Evolutionary conservation across 2,888 invertebrate genomes (phyloP), one percentile per base, ranked within the genome.

Genomic region (Meganola albula): DNA sequence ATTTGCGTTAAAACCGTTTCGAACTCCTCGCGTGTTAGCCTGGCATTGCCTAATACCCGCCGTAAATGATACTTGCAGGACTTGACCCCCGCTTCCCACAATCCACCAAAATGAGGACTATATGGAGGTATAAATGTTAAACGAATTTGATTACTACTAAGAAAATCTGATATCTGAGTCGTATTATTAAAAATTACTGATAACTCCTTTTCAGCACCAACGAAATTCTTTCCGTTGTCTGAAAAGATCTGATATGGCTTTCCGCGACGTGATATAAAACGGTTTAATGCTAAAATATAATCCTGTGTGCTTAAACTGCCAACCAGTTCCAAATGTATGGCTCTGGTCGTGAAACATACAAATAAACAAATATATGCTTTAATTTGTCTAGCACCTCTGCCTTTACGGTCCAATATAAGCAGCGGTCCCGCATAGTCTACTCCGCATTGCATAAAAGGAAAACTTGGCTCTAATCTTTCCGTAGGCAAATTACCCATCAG

Each of bases 1-100:
- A 52, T 39, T 26, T 34, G 34, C 22, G 32, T 32, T 12, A 37
- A 37, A 10, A 37, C 31, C 3, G 37, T 37, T 5, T 8, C 18
- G n/a, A 37, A 22, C 10, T 33, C 33, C 14, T 38, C 38, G 8
- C 20, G 34, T 1, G 34, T 36, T 12, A 36, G 3, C 7, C 31
- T 23, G 12, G 24, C 21, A 24, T 36, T 21, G 10, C 31, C 31
- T 3, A 36, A 16, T 3, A 36, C 36, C 1, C 27, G 22, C 24
- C 11, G 22, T 1, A 34, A 11, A 9, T 25, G 22, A 13, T 14
- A 6, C 7, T 29, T 31, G 4, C 8, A 7, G 8, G 20, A 20
- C 8, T 20, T 20, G 3, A 20, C 20, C 13, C 34, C 18, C 20
- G 31, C 12, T 9, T 31, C 31, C 31, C 31, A 31, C 2, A 31